These are phyloP conservation scores for Andrena marginata DNA, from an alignment of 2,888 invertebrate genomes.

Conservation along the genomic window DNA sequence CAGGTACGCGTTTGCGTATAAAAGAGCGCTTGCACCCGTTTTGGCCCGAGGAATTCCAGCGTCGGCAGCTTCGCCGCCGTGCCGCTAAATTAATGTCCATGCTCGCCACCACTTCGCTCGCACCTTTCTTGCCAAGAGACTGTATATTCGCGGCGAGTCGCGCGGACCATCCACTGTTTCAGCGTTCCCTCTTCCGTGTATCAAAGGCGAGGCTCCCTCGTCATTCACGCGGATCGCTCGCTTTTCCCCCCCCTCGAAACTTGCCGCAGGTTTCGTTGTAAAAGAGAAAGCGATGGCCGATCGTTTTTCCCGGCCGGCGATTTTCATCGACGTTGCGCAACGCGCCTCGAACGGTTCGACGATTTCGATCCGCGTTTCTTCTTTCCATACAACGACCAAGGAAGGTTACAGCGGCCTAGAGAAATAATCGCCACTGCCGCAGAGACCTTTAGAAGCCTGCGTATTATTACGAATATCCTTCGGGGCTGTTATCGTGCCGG, in stretches of 20 bases:
- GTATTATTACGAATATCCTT: slow-evolving; percentile 41
- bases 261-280: slow-evolving; percentile 7
- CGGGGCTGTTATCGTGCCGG: slow-evolving; percentile 23
- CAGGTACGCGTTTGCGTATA: slow-evolving; percentile 14
- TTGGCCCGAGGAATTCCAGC: slow-evolving; percentile 45
- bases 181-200: background rate
- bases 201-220: slow-evolving; percentile 3
- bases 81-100: slow-evolving; percentile 55
- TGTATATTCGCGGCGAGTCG: slow-evolving; percentile 9
- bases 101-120: slow-evolving; percentile 20
- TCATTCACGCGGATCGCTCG: background rate
- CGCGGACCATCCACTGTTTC: slow-evolving; percentile 4
- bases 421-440: slow-evolving; percentile 17
- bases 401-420: slow-evolving; percentile 16
- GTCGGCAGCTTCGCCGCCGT: slow-evolving; percentile 35
- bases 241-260: background rate
- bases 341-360: background rate
- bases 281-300: slow-evolving; percentile 11
- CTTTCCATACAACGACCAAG: background rate
- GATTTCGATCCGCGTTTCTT: background rate
- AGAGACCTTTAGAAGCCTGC: slow-evolving; percentile 18
- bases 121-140: slow-evolving; percentile 38
- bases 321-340: slow-evolving; percentile 4
- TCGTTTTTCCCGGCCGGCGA: slow-evolving; percentile 2
- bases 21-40: slow-evolving; percentile 55